Base-by-base conservation (phyloP, 2,888 invertebrate genomes). In the Parochlus steinenii region DNA sequence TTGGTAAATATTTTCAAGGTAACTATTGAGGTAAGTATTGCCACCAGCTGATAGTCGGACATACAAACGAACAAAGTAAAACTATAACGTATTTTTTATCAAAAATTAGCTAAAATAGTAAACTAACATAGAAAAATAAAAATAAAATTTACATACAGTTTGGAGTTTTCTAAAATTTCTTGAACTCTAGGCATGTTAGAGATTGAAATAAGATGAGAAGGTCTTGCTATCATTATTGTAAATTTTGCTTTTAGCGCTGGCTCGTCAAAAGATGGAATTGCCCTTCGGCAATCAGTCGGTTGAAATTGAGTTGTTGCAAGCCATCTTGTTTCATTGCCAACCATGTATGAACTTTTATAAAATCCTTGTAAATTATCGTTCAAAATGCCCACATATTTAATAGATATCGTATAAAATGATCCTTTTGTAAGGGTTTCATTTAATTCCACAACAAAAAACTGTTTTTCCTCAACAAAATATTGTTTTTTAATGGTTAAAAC, bases 181-280 rank as follows among this genome's bases (percentile, higher is more conserved):
- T 53, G 51, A 3, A 62, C 47, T 23, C 55, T 55, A 37, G 77
- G 77, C 83, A 83, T 83, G 48, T 83, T 83, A 16, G 83, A 82
- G 22, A 83, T 66, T 1, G 80, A 69, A 18, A 71, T 66, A 76
- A 86, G 72, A 47, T 75, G 71, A 33, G 54, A 54, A 1, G 72
- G 71, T 15, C 83, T 61, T 0, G 77, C 82, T 31, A 86, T 70
- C 53, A 71, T 77, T 47, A 86, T 68, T 43, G 74, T 74, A 48
- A 86, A 86, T 41, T 64, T 68, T 1, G 85, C 85, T 52, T 86
- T 86, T 33, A 83, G 55, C 0, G 77, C 77, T 0, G 86, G 86
- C 53, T 86, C 85, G 54, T 86, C 86, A 61, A 83, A 85, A 55
- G 85, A 86, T 0, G 85, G 86, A 56, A 86, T 85, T 5, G 82